Conservation (phyloP, 2,888 invertebrate genomes). For the Idaea biselata region DNA sequence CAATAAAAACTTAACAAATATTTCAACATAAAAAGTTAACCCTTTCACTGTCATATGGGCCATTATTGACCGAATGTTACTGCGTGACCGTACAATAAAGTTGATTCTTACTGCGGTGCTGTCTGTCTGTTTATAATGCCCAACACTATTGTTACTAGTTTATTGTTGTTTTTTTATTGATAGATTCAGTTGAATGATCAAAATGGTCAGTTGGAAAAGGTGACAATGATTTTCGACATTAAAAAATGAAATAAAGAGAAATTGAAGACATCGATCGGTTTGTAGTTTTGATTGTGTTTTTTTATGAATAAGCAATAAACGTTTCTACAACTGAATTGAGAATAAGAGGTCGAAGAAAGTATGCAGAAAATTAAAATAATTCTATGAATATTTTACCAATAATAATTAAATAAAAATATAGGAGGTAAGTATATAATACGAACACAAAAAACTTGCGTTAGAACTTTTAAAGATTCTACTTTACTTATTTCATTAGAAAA, state of each 20-base stretch:
- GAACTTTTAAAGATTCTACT: too few species aligned
- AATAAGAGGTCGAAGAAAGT: too few species aligned
- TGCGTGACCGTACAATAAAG: conserved; percentile 4
- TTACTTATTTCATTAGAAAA: too few species aligned
- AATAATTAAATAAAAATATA: too few species aligned
- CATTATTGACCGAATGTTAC: conserved; percentile 6
- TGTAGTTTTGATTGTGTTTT: too few species aligned
- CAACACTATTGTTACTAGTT: conserved; percentile 40
- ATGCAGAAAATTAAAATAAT: too few species aligned
- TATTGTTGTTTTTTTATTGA: conserved; percentile 53
- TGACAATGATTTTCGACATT: conserved; percentile 24
- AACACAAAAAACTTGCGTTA: too few species aligned
- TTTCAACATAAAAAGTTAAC: background rate
- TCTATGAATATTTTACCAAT: too few species aligned
- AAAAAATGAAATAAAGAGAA: background rate
- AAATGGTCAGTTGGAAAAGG: conserved; percentile 51
- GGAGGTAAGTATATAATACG: too few species aligned
- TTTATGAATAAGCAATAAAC: too few species aligned
- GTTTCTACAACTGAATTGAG: too few species aligned
- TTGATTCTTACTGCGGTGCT: background rate
- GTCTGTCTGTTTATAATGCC: background rate
- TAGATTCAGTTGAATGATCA: conserved; percentile 46
- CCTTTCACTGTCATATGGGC: conserved; percentile 4
- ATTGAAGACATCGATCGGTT: too few species aligned
- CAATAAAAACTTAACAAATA: background rate